Conservation (phyloP, 1,140 invertebrate genomes). For the Drosophila novamexicana region DNA sequence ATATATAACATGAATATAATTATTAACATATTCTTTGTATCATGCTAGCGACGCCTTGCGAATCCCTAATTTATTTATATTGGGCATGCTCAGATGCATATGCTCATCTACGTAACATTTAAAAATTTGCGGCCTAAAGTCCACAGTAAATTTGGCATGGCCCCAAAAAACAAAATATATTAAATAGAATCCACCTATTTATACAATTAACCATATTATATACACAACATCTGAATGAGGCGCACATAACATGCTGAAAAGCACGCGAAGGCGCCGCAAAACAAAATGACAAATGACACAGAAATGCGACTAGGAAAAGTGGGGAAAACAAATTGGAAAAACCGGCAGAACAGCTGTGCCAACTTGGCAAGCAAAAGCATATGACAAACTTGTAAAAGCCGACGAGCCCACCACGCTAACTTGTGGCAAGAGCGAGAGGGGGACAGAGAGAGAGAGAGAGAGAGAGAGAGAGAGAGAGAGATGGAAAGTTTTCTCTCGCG, state of each 20-base stretch:
- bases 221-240: constrained; percentile 7
- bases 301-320: constrained; percentile 22
- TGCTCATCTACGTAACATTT: constrained; percentile 33
- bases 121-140: constrained; percentile 27
- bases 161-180: constrained; percentile 32
- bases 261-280: constrained; percentile 31
- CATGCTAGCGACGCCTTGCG: background rate
- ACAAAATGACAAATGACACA: constrained; percentile 39
- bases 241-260: constrained; percentile 23
- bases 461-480: background rate
- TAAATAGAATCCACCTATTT: constrained; percentile 41
- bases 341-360: constrained; percentile 62
- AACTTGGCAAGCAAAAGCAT: constrained; percentile 41
- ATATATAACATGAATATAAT: constrained; percentile 1
- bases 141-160: constrained; percentile 52
- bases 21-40: background rate
- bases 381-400: constrained; percentile 50
- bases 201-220: constrained; percentile 41
- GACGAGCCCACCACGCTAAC: constrained; percentile 38
- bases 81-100: constrained; percentile 18
- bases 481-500: constrained; percentile 6
- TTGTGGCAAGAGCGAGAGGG: background rate
- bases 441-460: constrained; percentile 16
- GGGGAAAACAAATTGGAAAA: constrained; percentile 26
- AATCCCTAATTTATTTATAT: constrained; percentile 16